phyloP scores from a whole-genome alignment of 2,888 invertebrate species.

The Polyploca ridens region DNA sequence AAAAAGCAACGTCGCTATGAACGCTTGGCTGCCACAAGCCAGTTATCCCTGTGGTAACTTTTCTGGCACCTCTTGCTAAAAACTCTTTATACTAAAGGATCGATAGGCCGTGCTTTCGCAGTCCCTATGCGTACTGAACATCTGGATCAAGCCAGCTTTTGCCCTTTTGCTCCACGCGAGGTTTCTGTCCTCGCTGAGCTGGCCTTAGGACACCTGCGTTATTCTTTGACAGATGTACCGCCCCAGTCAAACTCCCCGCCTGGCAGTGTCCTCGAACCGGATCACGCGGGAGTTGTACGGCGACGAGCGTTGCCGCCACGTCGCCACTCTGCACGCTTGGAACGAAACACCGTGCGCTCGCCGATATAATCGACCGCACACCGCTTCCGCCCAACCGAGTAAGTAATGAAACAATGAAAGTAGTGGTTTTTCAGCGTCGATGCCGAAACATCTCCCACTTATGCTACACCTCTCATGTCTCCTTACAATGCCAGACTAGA shows the following conservation, averaged over 20 bases:
- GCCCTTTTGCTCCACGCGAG: conserved; percentile 89
- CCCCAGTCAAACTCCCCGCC: conserved; percentile 88
- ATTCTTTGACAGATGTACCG: conserved; percentile 87
- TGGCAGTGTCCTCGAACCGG: conserved; percentile 85
- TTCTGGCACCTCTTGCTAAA: conserved; percentile 88
- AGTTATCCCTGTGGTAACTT: conserved; percentile 90
- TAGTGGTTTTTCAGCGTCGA: conserved; percentile 62
- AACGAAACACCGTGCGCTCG: conserved; percentile 50
- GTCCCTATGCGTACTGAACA: conserved; percentile 87
- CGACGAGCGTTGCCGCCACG: conserved; percentile 66
- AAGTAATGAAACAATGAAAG: conserved; percentile 58
- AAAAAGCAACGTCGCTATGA: conserved; percentile 88
- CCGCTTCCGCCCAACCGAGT: conserved; percentile 53
- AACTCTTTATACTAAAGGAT: conserved; percentile 85
- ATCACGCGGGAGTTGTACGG: conserved; percentile 68
- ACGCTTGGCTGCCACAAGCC: conserved; percentile 87
- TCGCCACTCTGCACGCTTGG: conserved; percentile 82
- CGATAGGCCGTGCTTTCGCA: conserved; percentile 88
- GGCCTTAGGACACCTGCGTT: conserved; percentile 87
- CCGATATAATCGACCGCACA: conserved; percentile 46
- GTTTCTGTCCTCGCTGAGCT: conserved; percentile 88
- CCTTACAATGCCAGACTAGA: conserved; percentile 87
- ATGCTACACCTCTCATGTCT: conserved; percentile 86
- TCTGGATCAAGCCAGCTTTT: conserved; percentile 88
- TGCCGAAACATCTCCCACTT: conserved; percentile 75